Evolutionary conservation across 2,113 vertebrate genomes (phyloP).

Genomic region (Callaeas wilsoni): DNA sequence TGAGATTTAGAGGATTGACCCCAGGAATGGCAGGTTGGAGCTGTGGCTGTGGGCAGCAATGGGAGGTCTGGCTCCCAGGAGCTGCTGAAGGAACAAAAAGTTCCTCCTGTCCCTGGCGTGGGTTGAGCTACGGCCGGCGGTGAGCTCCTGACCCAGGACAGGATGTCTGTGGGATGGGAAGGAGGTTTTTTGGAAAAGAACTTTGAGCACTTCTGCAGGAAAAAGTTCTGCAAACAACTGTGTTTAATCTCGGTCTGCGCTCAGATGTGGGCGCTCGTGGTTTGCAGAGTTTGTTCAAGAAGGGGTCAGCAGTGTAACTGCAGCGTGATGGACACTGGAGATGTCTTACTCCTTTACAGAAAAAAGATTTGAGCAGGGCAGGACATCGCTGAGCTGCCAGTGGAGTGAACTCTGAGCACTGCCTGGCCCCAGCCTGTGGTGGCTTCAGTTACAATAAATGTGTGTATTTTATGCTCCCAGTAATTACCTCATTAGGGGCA

Average conservation of each 20-base stretch:
- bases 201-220: background rate
- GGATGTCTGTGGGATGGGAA: slow-evolving; percentile 53
- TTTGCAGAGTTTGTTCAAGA: slow-evolving; percentile 31
- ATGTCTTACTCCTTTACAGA: background rate
- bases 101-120: slow-evolving; percentile 10
- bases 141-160: slow-evolving; percentile 49
- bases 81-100: background rate
- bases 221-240: slow-evolving; percentile 16
- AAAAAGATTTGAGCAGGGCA: background rate
- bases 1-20: background rate
- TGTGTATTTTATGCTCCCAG: slow-evolving; percentile 13
- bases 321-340: background rate
- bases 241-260: background rate
- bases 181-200: slow-evolving; percentile 35
- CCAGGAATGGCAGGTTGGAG: background rate
- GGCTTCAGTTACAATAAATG: slow-evolving; percentile 40
- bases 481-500: slow-evolving; percentile 22
- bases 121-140: background rate
- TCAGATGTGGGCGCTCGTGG: slow-evolving; percentile 28
- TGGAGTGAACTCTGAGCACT: background rate
- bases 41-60: background rate
- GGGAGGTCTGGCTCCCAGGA: background rate
- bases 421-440: background rate
- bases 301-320: background rate
- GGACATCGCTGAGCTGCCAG: background rate